phyloP scores from a whole-genome alignment of 2,888 invertebrate species.

The Drosophila incognita region DNA sequence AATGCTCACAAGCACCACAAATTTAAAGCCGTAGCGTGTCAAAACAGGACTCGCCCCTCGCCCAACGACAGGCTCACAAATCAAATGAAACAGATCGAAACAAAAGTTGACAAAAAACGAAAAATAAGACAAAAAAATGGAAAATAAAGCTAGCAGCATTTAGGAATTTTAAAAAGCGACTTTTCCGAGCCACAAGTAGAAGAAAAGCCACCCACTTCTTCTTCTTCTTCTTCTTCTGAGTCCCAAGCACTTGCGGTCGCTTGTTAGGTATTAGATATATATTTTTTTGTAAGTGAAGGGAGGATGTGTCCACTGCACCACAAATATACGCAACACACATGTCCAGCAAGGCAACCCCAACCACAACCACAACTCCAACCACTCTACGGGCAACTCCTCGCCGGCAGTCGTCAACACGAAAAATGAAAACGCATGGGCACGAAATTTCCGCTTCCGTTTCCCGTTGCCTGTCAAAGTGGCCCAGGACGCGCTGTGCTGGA shows the following conservation, averaged over 20 bases:
- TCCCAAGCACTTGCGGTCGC: slow-evolving; percentile 44
- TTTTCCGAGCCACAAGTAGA: slow-evolving; percentile 3
- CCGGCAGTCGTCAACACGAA: slow-evolving; percentile 69
- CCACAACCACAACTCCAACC: neutral
- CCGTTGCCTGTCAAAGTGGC: slow-evolving; percentile 75
- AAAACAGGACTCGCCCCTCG: neutral
- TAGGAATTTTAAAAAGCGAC: slow-evolving; percentile 41
- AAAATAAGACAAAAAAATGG: slow-evolving; percentile 18
- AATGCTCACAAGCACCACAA: neutral
- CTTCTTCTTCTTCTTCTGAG: slow-evolving; percentile 1
- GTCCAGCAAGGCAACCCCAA: neutral
- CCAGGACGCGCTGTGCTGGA: slow-evolving; percentile 1
- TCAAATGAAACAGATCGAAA: slow-evolving; percentile 68
- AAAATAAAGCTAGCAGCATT: slow-evolving; percentile 32
- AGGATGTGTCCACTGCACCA: slow-evolving; percentile 31
- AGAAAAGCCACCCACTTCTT: slow-evolving; percentile 22
- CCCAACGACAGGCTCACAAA: slow-evolving; percentile 57
- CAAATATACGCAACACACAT: slow-evolving; percentile 46
- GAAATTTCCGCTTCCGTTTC: slow-evolving; percentile 78
- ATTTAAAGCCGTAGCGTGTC: slow-evolving; percentile 9
- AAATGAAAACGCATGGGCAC: slow-evolving; percentile 80
- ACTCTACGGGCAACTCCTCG: neutral
- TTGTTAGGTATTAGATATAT: slow-evolving; percentile 10
- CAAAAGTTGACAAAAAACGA: slow-evolving; percentile 65
- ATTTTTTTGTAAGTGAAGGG: neutral